Conservation (phyloP, 2,797 vertebrate species). For the Pristis pectinata region DNA sequence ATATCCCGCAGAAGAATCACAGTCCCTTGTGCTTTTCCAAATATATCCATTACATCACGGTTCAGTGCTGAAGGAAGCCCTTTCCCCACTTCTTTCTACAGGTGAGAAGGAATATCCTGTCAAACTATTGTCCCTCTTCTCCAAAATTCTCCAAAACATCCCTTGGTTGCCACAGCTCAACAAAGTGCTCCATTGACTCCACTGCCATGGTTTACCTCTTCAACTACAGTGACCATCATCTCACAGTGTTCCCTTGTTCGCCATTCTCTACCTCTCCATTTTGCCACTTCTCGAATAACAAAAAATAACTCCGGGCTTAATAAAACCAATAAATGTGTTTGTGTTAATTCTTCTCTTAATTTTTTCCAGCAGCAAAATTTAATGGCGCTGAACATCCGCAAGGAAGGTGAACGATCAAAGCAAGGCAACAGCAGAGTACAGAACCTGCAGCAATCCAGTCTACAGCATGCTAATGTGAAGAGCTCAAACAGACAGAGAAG, state of each 20-base stretch:
- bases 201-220: no score
- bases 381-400: neutral
- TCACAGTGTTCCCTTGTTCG: neutral
- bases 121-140: neutral
- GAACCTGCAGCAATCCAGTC: no score
- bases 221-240: neutral
- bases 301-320: neutral
- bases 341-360: neutral
- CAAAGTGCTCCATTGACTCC: neutral
- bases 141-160: neutral
- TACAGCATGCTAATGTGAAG: neutral
- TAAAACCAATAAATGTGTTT: neutral
- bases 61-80: neutral
- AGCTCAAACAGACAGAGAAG: no score
- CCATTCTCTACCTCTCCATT: neutral
- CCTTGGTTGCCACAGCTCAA: neutral
- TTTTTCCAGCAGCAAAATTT: neutral
- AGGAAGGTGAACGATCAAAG: neutral
- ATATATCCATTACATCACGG: neutral
- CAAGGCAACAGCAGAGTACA: neutral
- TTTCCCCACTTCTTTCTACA: neutral
- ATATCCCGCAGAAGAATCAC: neutral
- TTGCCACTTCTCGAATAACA: neutral
- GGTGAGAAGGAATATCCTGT: neutral
- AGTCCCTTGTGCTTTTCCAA: neutral